Evolutionary conservation across 1,140 invertebrate species (phyloP).

Genomic region (Leptinotarsa undecemlineata): DNA sequence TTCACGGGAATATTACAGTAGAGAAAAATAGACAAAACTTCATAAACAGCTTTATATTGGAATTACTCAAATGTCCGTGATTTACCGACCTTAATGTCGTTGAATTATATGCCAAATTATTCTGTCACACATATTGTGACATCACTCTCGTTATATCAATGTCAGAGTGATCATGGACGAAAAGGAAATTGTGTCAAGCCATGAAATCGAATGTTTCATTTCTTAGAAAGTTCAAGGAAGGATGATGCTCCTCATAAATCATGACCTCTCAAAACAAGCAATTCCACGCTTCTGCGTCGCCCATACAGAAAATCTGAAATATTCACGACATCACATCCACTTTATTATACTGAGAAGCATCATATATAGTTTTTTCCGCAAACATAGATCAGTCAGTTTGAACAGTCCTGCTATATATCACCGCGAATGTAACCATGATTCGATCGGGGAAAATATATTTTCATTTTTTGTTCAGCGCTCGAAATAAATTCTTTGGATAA

Average conservation of each 20-base stretch:
- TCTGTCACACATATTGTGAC: too few relatives aligned
- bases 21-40: too few relatives aligned
- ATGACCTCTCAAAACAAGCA: not conserved
- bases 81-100: too few relatives aligned
- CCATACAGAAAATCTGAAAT: not conserved
- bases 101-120: too few relatives aligned
- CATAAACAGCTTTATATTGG: too few relatives aligned
- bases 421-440: constrained; percentile 5
- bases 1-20: too few relatives aligned
- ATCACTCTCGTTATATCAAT: too few relatives aligned
- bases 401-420: not conserved
- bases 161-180: too few relatives aligned
- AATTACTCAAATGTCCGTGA: too few relatives aligned
- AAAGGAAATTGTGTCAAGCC: too few relatives aligned
- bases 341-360: constrained; percentile 1
- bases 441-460: constrained; percentile 8
- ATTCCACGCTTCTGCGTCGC: not conserved
- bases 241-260: not conserved
- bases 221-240: not conserved
- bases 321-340: constrained; percentile 4
- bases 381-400: constrained; percentile 3
- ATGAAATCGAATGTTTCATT: not conserved
- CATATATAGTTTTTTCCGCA: not conserved
- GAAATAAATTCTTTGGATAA: not conserved
- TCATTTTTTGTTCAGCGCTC: constrained; percentile 2